Evolutionary conservation across 1,140 invertebrate genomes (phyloP).

Genomic region (Bombus waltoni): DNA sequence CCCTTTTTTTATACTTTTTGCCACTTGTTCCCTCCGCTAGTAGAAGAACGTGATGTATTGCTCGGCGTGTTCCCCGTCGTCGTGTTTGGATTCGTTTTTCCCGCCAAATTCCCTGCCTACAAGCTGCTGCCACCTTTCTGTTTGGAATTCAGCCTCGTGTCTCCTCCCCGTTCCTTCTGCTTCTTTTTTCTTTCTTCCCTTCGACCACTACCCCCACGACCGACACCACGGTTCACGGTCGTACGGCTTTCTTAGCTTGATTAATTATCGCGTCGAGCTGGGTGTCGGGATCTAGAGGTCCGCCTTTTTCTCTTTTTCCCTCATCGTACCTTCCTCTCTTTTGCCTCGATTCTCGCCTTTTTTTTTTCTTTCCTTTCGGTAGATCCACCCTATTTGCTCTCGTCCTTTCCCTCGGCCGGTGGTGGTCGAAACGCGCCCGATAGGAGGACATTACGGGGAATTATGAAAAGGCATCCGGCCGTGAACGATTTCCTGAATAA

Average conservation of each 20-base stretch:
- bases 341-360: neutral
- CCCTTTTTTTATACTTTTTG: constrained; percentile 45
- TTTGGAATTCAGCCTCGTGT: constrained; percentile 42
- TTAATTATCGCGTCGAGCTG: constrained; percentile 75
- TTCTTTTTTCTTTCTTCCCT: constrained; percentile 15
- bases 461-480: constrained; percentile 64
- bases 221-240: constrained; percentile 60
- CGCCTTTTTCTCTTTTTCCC: constrained; percentile 29
- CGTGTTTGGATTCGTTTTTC: constrained; percentile 81
- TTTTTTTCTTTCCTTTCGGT: neutral
- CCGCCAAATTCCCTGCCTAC: constrained; percentile 78
- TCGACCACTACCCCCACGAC: constrained; percentile 18
- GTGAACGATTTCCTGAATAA: constrained; percentile 66
- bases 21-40: constrained; percentile 62
- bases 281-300: constrained; percentile 49
- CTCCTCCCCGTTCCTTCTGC: neutral
- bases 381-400: constrained; percentile 47
- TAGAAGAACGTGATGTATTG: constrained; percentile 80
- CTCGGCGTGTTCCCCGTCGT: constrained; percentile 73
- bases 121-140: constrained; percentile 70
- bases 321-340: neutral
- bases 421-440: constrained; percentile 42
- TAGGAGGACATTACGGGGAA: constrained; percentile 55
- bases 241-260: constrained; percentile 72
- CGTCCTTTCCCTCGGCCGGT: constrained; percentile 26